Evolutionary conservation across 2,113 vertebrate species (phyloP), one percentile per base, ranked within the genome.

Genomic region (Platichthys flesus): DNA sequence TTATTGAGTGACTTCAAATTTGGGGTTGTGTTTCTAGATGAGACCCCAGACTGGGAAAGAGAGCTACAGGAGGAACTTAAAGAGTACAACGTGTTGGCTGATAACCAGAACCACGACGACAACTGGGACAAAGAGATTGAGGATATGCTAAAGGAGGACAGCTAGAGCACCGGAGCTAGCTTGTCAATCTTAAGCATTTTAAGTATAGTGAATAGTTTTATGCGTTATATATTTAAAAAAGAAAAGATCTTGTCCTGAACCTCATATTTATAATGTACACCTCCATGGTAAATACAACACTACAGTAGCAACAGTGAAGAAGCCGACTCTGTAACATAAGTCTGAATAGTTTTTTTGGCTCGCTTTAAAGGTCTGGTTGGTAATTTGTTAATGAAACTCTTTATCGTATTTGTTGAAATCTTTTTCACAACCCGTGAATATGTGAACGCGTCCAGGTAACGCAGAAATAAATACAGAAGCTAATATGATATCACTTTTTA

Each of bases 121-220:
- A 95, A 94, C 89, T 98, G 97, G 97, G 97, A 97, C 88, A 95
- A 94, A 72, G 96, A 97, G 94, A 98, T 98, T 51, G 97, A 98
- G 84, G 94, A 97, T 85, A 96, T 98, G 96, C 90, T 98, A 12
- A 95, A 96, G 84, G 96, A 93, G 61, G 95, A 96, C 64, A 95
- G 93, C 80, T 96, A 94, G 77, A 65, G 26, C 15, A 71, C 51
- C 2, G 9, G 20, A 9, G 51, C 51, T 9, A n/a, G 20, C 51
- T n/a, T 9, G 20, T 54, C 51, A 20, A 2, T 54, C 20, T 54
- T 54, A 54, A 54, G 20, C 9, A 21, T n/a, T 4, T 54, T 20
- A n/a, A 54, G 18, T 23, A 23, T 23, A 23, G 23, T 51, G 15
- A 51, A 18, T 18, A 18, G 15, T 16, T 51, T 51, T 20, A 18